Percentiles rank a stretch among this genome's conserved stretches.
phyloP scores from a whole-genome alignment of 2,888 invertebrate species.

The Hanleya hanleyi region DNA sequence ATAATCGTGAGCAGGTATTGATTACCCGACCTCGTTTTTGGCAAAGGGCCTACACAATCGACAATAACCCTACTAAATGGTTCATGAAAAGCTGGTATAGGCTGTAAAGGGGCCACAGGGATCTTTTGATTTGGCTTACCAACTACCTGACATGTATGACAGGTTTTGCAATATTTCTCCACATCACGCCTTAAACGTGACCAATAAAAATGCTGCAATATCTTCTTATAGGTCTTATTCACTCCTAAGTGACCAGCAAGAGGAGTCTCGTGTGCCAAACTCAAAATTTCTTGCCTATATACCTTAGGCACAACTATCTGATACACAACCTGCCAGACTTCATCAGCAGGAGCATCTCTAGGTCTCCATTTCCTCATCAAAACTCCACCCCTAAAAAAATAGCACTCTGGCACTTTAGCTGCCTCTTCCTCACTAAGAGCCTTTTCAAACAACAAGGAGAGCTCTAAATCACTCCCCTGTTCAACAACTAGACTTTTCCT shows the following conservation, averaged over 20 bases:
- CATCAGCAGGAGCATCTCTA: constrained; percentile 14
- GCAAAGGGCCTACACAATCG: constrained; percentile 21
- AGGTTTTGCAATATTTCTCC: constrained; percentile 11
- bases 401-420: constrained; percentile 4
- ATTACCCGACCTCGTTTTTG: constrained; percentile 15
- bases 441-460: neutral
- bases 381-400: constrained; percentile 20
- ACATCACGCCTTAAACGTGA: neutral
- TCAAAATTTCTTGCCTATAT: constrained; percentile 18
- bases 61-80: constrained; percentile 22
- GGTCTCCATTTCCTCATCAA: constrained; percentile 35
- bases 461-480: neutral
- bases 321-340: constrained; percentile 11
- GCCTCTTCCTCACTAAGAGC: neutral
- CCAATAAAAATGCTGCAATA: constrained; percentile 32
- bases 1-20: constrained; percentile 21
- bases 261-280: constrained; percentile 29
- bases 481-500: neutral
- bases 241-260: constrained; percentile 32
- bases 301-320: constrained; percentile 23
- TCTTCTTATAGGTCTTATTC: constrained; percentile 22
- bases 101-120: constrained; percentile 13
- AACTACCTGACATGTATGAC: too few relatives aligned
- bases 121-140: too few relatives aligned
- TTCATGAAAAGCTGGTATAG: constrained; percentile 20